Conservation (phyloP, 2,888 invertebrate genomes). For the Dryomyza anilis region DNA sequence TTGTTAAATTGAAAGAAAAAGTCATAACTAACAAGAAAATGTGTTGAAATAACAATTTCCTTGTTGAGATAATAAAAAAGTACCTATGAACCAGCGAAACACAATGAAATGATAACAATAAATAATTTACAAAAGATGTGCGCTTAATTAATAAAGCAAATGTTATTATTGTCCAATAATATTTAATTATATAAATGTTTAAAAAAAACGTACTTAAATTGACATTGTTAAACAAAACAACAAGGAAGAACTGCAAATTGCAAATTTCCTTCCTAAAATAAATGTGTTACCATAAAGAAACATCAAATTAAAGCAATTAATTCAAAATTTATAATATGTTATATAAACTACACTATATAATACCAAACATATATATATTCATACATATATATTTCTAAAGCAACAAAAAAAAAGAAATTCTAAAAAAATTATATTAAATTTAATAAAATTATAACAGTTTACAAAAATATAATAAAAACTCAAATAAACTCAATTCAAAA, state of each 20-base stretch:
- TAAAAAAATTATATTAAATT: background rate
- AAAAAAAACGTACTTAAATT: background rate
- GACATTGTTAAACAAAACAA: background rate
- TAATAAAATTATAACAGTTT: background rate
- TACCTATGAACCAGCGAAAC: constrained; percentile 49
- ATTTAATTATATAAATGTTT: constrained; percentile 7
- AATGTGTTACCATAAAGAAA: constrained; percentile 18
- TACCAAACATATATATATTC: background rate
- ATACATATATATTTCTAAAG: background rate
- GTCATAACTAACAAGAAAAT: too few species aligned
- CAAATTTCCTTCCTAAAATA: constrained; percentile 25
- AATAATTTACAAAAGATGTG: constrained; percentile 33
- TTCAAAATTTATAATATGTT: background rate
- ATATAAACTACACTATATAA: constrained; percentile 20
- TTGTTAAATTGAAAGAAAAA: too few species aligned
- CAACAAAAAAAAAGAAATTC: background rate
- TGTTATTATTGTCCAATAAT: constrained; percentile 23
- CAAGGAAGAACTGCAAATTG: background rate
- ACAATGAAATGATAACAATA: constrained; percentile 54
- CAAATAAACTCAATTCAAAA: background rate
- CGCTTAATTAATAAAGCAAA: constrained; percentile 30
- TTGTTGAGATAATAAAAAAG: too few species aligned
- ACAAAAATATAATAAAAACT: background rate
- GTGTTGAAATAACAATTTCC: too few species aligned
- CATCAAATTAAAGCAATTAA: background rate